phyloP scores from a whole-genome alignment of 2,888 invertebrate genomes.

The Sarcophaga rosellei region DNA sequence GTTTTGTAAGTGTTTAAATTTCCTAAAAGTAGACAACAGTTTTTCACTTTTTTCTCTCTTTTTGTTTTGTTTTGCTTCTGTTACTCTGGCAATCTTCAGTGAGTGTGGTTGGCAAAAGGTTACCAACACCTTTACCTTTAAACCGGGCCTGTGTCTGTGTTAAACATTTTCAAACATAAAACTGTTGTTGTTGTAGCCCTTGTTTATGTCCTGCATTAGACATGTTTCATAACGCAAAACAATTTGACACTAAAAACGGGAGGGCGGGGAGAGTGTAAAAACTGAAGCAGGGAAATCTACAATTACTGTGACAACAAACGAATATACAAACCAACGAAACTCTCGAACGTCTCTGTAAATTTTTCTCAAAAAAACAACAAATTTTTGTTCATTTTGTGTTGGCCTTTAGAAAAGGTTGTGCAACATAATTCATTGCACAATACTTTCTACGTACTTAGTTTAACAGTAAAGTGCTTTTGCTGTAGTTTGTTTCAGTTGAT shows the following conservation, averaged over 20 bases:
- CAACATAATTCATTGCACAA: no score
- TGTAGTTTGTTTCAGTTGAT: neutral
- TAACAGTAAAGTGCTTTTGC: no score
- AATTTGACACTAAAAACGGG: constrained; percentile 33
- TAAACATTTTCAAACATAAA: neutral
- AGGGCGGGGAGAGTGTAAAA: neutral
- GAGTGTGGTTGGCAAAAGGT: constrained; percentile 24
- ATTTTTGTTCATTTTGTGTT: no score
- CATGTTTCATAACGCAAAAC: constrained; percentile 60
- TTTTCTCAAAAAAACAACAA: no score
- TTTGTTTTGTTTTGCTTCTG: constrained; percentile 1
- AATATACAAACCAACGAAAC: neutral
- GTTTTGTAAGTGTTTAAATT: constrained; percentile 7
- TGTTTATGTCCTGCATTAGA: constrained; percentile 33
- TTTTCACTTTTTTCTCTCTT: neutral
- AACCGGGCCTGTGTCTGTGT: constrained; percentile 2
- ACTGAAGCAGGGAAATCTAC: no score
- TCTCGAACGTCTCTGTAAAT: no score
- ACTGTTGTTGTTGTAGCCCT: no score
- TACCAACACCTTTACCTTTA: constrained; percentile 39
- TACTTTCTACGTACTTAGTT: no score
- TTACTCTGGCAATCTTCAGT: neutral
- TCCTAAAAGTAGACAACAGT: constrained; percentile 16
- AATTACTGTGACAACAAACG: neutral
- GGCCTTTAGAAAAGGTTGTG: no score